Evolutionary conservation across 2,113 vertebrate genomes (phyloP), one percentile per base, ranked within the genome.

Genomic region (Tachuris rubrigastra): DNA sequence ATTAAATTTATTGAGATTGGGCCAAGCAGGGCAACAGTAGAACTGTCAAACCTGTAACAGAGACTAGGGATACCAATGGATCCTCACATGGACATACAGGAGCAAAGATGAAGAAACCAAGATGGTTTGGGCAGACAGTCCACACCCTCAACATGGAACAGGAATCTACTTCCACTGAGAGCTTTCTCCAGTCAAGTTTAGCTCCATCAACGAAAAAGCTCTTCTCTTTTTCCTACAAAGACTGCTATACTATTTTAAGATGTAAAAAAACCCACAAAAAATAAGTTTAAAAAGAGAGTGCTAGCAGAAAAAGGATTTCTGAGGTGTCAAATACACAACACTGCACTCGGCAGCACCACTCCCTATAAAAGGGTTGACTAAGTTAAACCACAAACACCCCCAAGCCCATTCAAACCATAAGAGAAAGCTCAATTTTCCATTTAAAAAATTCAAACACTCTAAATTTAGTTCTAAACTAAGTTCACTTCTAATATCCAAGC

Each of bases 241-340:
- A 12, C 35, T 65, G 31, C 47, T 75, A 28, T 11, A 21, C 72
- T 82, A 59, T 65, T 81, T 86, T 50, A 52, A 73, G 24, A 80
- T 24, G 62, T 10, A 42, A 85, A 85, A 50, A 94, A 93, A 8
- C 11, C 41, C 7, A 9, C 14, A 91, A 83, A 83, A 92, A 73
- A 31, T 14, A 88, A 81, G 47, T 59, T 78, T 76, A 20, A 89
- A 91, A 81, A 35, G 49, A 44, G 25, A 85, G 10, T 27, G 19
- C 33, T 89, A 49, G 8, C 46, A 72, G 63, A 47, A 60, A 60
- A 72, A 66, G 27, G 10, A 31, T 73, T 93, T 91, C 71, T n/a
- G 47, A 85, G 90, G 76, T 96, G 96, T 75, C 94, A 96, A 95
- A 96, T 87, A 96, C 71, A 76, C 95, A 97, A 50, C 47, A 49